Evolutionary conservation across 2,113 vertebrate species (phyloP), one percentile per base, ranked within the genome.

Genomic region (Callipepla californica): DNA sequence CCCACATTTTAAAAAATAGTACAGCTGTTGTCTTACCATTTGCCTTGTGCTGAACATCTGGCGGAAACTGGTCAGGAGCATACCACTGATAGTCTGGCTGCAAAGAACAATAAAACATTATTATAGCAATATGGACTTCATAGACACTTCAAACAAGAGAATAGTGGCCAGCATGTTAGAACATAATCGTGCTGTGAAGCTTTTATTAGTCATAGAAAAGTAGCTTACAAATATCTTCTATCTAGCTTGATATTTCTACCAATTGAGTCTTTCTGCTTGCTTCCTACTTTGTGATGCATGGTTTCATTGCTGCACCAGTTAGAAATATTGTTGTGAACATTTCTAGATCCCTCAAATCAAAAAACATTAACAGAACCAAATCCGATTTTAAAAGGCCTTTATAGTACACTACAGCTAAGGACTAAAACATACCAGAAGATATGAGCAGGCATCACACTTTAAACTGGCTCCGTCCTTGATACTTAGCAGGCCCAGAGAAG

Each of bases 11-110:
- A 57, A 57, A 57, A 32, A 57, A 57, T 18, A 57, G 40, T 91
- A 87, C 97, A 97, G 96, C 96, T 98, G 97, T 89, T 97, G 93
- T 94, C 97, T 98, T 97, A 98, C 97, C 97, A 89, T 96, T 88
- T 63, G 96, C 94, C 96, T 97, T 94, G 91, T 91, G 96, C 92
- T 94, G 95, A 89, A 94, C 97, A 97, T 98, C 97, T 97, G 98
- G 98, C 67, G 95, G 98, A 97, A 98, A 87, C 95, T 95, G 96
- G 96, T 97, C 96, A 44, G 95, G 94, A 97, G 96, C 97, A 96
- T 94, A 96, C 97, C 97, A 94, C 89, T 95, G 98, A 96, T 88
- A 96, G 93, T 96, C 97, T 96, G 97, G 96, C 98, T 98, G 97
- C 65, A 96, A 58, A 96, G 95, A 97, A 97, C 93, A 97, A 97